These are phyloP conservation scores for Phymanthus crucifer DNA, from an alignment of 92 coral and sea anemone genomes.

Conservation along the genomic window DNA sequence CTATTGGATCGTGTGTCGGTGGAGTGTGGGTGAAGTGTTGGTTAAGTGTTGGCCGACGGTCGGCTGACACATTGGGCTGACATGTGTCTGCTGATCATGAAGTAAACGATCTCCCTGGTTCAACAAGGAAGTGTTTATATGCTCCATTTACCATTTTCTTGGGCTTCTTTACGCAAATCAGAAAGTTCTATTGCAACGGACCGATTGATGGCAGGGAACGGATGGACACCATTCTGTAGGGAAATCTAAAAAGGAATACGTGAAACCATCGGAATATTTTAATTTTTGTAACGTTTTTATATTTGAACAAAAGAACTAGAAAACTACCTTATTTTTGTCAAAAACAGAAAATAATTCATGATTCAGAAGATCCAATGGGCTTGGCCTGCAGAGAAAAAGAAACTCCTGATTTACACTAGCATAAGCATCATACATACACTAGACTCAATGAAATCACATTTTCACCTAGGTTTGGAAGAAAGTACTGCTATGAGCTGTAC, in stretches of 20 bases:
- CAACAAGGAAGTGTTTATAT: neutral
- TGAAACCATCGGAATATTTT: neutral
- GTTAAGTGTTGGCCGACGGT: too few relatives aligned
- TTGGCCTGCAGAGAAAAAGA: conserved; percentile 50
- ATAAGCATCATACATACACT: too few relatives aligned
- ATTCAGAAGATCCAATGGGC: conserved; percentile 66
- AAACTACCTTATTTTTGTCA: conserved; percentile 63
- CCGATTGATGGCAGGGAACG: conserved; percentile 77
- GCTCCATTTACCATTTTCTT: conserved; percentile 30
- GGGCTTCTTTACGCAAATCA: conserved; percentile 65
- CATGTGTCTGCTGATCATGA: too few relatives aligned
- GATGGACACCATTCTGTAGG: conserved; percentile 53
- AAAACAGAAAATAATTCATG: conserved; percentile 74
- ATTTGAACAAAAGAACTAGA: neutral
- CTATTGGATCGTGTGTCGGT: too few relatives aligned
- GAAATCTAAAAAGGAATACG: conserved; percentile 30
- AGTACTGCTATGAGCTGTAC: too few relatives aligned
- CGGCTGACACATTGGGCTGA: too few relatives aligned
- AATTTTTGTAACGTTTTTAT: neutral
- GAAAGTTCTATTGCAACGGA: conserved; percentile 69
- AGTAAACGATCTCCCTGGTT: too few relatives aligned
- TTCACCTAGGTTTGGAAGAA: too few relatives aligned
- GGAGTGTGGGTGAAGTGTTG: too few relatives aligned
- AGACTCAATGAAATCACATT: too few relatives aligned
- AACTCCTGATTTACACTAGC: too few relatives aligned